These are phyloP conservation scores for Ammodytes marinus DNA, from an alignment of 2,113 vertebrate species.

Conservation along the genomic window DNA sequence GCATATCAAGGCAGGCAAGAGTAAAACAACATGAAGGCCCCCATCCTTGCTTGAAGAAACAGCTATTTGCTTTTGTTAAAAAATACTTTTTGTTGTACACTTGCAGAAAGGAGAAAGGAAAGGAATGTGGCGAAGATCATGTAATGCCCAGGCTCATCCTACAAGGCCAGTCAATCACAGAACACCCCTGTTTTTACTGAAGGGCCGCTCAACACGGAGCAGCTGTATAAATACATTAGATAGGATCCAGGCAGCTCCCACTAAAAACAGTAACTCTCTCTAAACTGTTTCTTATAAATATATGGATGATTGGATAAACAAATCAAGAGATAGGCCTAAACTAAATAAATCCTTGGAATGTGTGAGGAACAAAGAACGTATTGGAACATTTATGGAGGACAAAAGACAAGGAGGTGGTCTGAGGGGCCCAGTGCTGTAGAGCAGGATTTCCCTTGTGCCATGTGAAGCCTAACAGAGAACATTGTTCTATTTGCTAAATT, in stretches of 20 bases:
- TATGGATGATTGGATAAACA: conserved; percentile 79
- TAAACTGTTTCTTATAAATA: conserved; percentile 69
- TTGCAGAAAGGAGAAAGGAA: conserved; percentile 56
- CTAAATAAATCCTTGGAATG: conserved; percentile 74
- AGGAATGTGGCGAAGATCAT: conserved; percentile 58
- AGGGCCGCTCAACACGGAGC: conserved; percentile 69
- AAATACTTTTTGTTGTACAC: conserved; percentile 37
- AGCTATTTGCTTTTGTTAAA: conserved; percentile 29
- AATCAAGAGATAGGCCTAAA: conserved; percentile 66
- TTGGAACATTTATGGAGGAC: conserved; percentile 40
- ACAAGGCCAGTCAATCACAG: conserved; percentile 79
- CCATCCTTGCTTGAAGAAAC: conserved; percentile 38
- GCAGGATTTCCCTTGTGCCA: conserved; percentile 5
- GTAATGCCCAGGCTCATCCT: conserved; percentile 66
- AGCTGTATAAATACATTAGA: conserved; percentile 84
- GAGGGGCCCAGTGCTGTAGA: conserved; percentile 33
- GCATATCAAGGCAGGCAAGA: conserved; percentile 32
- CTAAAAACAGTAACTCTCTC: conserved; percentile 71
- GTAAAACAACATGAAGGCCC: conserved; percentile 43
- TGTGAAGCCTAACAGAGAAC: conserved; percentile 5
- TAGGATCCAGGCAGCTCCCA: conserved; percentile 53
- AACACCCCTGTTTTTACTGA: conserved; percentile 69
- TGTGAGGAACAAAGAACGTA: conserved; percentile 51
- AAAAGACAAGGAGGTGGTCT: conserved; percentile 41
- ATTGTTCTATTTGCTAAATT: conserved; percentile 33